These are phyloP conservation scores for Thecocarcelia acutangulata DNA, from an alignment of 2,888 invertebrate genomes.

Conservation along the genomic window DNA sequence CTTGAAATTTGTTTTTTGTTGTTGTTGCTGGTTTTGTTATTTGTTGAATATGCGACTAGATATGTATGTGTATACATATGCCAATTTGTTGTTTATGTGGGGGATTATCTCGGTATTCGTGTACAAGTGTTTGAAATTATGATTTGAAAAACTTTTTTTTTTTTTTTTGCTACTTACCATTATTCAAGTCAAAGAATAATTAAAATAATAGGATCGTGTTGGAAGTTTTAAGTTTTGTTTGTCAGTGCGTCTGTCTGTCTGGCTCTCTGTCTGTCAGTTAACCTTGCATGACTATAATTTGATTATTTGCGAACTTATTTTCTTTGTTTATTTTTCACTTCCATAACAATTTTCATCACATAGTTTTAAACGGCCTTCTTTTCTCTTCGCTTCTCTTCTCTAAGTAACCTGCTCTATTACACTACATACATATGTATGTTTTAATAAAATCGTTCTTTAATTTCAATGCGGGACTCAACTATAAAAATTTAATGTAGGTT, in stretches of 20 bases:
- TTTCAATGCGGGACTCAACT: conserved; percentile 28
- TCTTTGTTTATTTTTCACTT: conserved; percentile 25
- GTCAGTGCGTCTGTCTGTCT: not conserved
- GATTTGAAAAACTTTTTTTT: conserved; percentile 13
- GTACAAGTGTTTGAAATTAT: not conserved
- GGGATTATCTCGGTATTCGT: not conserved
- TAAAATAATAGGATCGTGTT: conserved; percentile 43
- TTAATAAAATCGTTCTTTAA: not conserved
- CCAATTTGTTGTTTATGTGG: not conserved
- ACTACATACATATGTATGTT: not conserved
- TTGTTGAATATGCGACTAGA: too few relatives aligned
- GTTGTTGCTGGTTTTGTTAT: not conserved
- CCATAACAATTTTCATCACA: conserved; percentile 37
- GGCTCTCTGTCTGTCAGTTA: conserved; percentile 14
- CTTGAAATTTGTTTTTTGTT: not conserved
- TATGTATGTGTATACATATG: not conserved
- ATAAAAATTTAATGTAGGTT: conserved; percentile 54
- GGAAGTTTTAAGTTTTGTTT: conserved; percentile 14
- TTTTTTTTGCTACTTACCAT: not conserved
- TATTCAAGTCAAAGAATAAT: conserved; percentile 15
- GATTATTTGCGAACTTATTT: conserved; percentile 29
- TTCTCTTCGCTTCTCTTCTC: not conserved
- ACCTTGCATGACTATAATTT: conserved; percentile 49
- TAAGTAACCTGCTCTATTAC: conserved; percentile 2
- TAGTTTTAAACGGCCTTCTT: not conserved